Evolutionary conservation across 2,888 invertebrate species (phyloP), one percentile per base, ranked within the genome.

Genomic region (Seira musarum): DNA sequence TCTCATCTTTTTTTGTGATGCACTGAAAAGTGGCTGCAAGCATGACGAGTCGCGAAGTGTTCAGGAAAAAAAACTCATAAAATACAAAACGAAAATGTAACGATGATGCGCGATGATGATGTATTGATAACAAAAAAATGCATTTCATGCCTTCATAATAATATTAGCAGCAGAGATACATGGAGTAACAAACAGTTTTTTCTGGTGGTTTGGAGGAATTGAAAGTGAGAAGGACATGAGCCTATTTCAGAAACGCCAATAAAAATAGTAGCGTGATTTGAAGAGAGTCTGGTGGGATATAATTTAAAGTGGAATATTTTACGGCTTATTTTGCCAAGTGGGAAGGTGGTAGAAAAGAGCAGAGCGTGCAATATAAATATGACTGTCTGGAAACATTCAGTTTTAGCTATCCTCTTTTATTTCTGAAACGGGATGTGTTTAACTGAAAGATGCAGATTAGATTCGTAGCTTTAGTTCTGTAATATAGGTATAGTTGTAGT

Each of bases 291-390:
- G n/a, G n/a, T n/a, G n/a, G 40, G 40, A 8, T 40, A 40, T 40
- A 8, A 40, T 40, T 40, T 40, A 8, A n/a, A 40, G 40, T 40
- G 13, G 6, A 40, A 13, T 8, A 40, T 40, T 40, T 40, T 40
- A 40, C 13, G 40, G 13, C 40, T 40, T 40, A 61, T 19, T 65
- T 71, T 71, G 21, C 13, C 13, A 61, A 25, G n/a, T 72, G 66
- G 22, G 15, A 30, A 72, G 53, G 30, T 22, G 60, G 66, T 13
- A 40, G 40, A 40, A n/a, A 19, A 66, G 63, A 21, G 75, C 75
- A 69, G 76, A 76, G 69, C 65, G 22, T 69, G 64, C 65, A 77
- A 61, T n/a, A 40, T 15, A 64, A 64, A 40, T 40, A n/a, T n/a
- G n/a, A n/a, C n/a, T n/a, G n/a, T n/a, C n/a, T n/a, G 13, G 40